These are phyloP conservation scores for Vireo griseus DNA, from an alignment of 2,797 vertebrate genomes.

Conservation along the genomic window DNA sequence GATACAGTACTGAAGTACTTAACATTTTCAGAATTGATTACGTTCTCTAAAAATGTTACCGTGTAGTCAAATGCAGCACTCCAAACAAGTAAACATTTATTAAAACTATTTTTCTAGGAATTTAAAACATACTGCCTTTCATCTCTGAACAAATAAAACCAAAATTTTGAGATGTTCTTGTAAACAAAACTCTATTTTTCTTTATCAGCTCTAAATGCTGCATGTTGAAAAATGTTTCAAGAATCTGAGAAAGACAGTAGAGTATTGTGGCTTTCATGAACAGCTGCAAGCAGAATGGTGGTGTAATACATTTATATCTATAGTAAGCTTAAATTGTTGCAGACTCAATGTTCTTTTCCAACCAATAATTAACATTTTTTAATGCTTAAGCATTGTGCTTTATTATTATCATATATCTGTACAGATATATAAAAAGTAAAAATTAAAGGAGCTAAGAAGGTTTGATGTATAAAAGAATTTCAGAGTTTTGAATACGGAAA, in stretches of 20 bases:
- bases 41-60: neutral
- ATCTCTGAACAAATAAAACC: neutral
- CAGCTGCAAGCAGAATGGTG: neutral
- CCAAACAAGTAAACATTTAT: neutral
- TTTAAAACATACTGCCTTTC: neutral
- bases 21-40: neutral
- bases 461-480: neutral
- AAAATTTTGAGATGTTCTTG: neutral
- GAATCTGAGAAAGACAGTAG: neutral
- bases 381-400: neutral
- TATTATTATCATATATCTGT: neutral
- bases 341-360: neutral
- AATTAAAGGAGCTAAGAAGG: neutral
- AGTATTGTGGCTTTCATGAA: slow-evolving; percentile 22
- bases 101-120: neutral
- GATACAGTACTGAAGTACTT: neutral
- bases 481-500: neutral
- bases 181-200: neutral
- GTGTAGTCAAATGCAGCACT: neutral
- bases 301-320: neutral
- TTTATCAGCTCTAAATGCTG: neutral
- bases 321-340: slow-evolving; percentile 4
- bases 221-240: neutral
- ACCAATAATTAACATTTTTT: slow-evolving; percentile 3
- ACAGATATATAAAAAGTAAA: neutral